A percentile compares a stretch with the other conserved stretches of the same genome.
Evolutionary conservation across 2,888 invertebrate species (phyloP).

Genomic region (Lydus trimaculatus): DNA sequence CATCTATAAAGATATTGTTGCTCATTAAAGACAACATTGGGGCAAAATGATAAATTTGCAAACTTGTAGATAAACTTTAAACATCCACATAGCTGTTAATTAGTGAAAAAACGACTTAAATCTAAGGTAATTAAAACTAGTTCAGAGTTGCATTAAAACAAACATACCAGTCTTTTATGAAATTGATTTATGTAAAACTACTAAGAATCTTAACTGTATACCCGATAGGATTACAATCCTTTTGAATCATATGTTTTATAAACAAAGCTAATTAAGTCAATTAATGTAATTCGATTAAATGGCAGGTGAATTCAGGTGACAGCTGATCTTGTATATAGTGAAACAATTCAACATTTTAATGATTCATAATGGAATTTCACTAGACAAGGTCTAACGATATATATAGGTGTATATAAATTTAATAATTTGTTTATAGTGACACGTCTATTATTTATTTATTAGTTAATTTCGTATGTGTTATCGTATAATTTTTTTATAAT

Average conservation of each 20-base stretch:
- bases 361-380: neutral
- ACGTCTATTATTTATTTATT: neutral
- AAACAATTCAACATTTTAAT: neutral
- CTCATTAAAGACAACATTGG: too few relatives aligned
- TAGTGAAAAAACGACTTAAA: too few relatives aligned
- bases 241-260: neutral
- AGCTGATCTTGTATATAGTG: slow-evolving; percentile 15
- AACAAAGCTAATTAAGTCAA: slow-evolving; percentile 23
- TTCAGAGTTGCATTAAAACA: slow-evolving; percentile 28
- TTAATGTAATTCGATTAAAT: slow-evolving; percentile 34
- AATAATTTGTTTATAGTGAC: neutral
- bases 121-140: slow-evolving; percentile 46
- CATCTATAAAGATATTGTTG: too few relatives aligned
- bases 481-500: too few relatives aligned
- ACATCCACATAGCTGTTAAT: too few relatives aligned
- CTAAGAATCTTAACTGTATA: neutral
- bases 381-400: neutral
- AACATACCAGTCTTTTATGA: neutral
- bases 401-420: neutral
- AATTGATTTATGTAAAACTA: neutral
- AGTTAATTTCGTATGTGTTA: neutral
- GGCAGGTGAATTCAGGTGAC: slow-evolving; percentile 30
- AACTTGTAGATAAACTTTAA: too few relatives aligned
- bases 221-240: neutral
- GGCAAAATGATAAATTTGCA: too few relatives aligned